Base-by-base conservation (phyloP, 2,113 vertebrate genomes). In the Elaphurus davidianus region DNA sequence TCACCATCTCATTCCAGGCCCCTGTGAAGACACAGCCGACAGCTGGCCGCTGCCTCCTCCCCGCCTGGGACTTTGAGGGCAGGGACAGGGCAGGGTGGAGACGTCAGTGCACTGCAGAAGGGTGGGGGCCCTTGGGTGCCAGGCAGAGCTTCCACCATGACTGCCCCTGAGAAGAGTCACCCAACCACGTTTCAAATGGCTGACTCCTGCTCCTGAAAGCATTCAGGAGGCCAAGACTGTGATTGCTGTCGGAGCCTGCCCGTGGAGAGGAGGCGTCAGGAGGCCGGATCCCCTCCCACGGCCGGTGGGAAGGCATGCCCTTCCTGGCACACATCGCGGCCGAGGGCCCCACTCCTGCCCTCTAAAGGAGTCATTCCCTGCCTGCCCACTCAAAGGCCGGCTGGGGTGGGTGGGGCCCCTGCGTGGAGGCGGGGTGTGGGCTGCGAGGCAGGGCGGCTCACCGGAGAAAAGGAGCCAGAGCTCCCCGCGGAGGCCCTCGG, bases 391-490 rank as follows among this genome's bases (percentile, higher is more conserved):
- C 2, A 11, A 50, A 84, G n/a, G 40, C n/a, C 6, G 16, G 19
- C 30, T 7, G 5, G 36, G 33, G 17, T 33, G 6, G 12, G 30
- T 2, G 0, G 4, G 6, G 59, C 25, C 67, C n/a, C n/a, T 28
- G 2, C 4, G 25, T 0, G 8, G 40, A 16, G 15, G 17, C 5
- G 13, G 36, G 27, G 33, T 0, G 2, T 11, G 43, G 76, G 92
- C 17, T 2, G 2, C 1, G 5, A 28, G 36, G 45, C 6, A 0
- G 19, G 60, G 50, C 10, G 1, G 33, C 33, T 98, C 97, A 99
- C 99, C 99, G 62, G 99, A 99, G 98, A 99, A 99, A 23, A 99
- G 99, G 83, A 99, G 99, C 99, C 99, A 99, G 23, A 99, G 99
- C 86, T 99, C 99, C 76, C 99, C 99, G 27, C 99, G 99, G 33